Evolutionary conservation across 1,140 invertebrate genomes (phyloP), one percentile per base, ranked within the genome.

Genomic region (Triops longicaudatus): DNA sequence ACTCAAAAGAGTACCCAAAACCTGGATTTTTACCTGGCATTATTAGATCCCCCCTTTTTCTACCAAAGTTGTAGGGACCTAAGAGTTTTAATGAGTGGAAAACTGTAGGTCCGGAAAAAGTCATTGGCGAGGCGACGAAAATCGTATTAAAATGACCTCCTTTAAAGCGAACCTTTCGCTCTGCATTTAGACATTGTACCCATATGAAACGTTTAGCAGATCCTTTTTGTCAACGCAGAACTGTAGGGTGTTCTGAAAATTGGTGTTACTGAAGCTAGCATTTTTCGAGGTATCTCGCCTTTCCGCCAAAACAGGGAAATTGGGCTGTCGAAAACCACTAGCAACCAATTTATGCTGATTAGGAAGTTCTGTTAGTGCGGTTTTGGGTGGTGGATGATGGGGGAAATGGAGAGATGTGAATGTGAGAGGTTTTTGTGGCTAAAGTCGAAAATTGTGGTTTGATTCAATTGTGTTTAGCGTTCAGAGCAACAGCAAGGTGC

Each of bases 21-120:
- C 50, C 0, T 63, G 50, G 50, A 14, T 63, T 63, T 63, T 14
- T 14, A 63, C 50, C 50, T 63, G 50, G 50, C 50, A 17, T 22
- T 63, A 63, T 63, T 63, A 63, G 50, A 63, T 0, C 50, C 31
- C 31, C 31, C 31, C 31, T 37, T 37, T 37, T 37, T 7, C 31
- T 4, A 2, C 50, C 6, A 63, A 63, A 63, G 50, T 63, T 63
- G 3, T 63, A 63, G 17, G 50, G 50, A 14, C 50, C 50, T 14
- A 63, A 22, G 50, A 63, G 17, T 63, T 63, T 63, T 63, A 63
- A 63, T 63, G 50, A 63, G 50, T n/a, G 17, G 50, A 63, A 63
- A 17, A 9, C 0, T 63, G 4, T 44, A n/a, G 50, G 50, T 22
- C 50, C 14, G 50, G 50, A 22, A 63, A 63, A 63, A 63, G n/a